Conservation (phyloP, 2,888 invertebrate genomes). For the Atrina japonica region DNA sequence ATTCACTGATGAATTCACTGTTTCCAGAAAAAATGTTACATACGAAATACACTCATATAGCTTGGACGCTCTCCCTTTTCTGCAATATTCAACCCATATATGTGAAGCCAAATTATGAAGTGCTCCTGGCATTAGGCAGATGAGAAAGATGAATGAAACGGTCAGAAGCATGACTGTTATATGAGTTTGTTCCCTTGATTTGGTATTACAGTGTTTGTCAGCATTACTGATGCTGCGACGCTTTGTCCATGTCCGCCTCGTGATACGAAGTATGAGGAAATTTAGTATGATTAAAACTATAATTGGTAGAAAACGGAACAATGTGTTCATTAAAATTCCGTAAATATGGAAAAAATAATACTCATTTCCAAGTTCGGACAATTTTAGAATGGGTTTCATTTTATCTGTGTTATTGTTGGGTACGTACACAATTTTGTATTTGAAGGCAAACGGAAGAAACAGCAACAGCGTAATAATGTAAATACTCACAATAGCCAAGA, state of each 20-base stretch:
- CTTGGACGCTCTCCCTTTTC: conserved; percentile 54
- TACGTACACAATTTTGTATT: conserved; percentile 56
- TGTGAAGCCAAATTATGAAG: conserved; percentile 67
- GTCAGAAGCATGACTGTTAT: conserved; percentile 71
- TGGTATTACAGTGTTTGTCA: conserved; percentile 20
- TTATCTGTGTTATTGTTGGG: conserved; percentile 41
- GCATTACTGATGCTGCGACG: conserved; percentile 47
- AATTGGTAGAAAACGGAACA: conserved; percentile 69
- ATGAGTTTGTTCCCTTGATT: conserved; percentile 60
- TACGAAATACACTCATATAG: conserved; percentile 61
- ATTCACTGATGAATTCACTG: conserved; percentile 71
- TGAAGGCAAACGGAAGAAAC: conserved; percentile 69
- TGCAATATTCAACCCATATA: conserved; percentile 57
- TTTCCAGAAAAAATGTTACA: conserved; percentile 69
- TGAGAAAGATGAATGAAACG: conserved; percentile 68
- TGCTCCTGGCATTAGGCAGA: conserved; percentile 73
- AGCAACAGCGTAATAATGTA: conserved; percentile 63
- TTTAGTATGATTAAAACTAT: conserved; percentile 64
- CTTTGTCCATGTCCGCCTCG: conserved; percentile 59
- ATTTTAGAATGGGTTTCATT: conserved; percentile 51
- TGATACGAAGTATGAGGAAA: conserved; percentile 60
- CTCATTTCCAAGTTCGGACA: conserved; percentile 63
- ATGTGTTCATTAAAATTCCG: conserved; percentile 64
- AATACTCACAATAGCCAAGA: conserved; percentile 60
- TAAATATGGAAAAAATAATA: conserved; percentile 62